These are phyloP conservation scores for Plecturocebus donacophilus DNA, from an alignment of 2,113 vertebrate genomes.

Conservation along the genomic window DNA sequence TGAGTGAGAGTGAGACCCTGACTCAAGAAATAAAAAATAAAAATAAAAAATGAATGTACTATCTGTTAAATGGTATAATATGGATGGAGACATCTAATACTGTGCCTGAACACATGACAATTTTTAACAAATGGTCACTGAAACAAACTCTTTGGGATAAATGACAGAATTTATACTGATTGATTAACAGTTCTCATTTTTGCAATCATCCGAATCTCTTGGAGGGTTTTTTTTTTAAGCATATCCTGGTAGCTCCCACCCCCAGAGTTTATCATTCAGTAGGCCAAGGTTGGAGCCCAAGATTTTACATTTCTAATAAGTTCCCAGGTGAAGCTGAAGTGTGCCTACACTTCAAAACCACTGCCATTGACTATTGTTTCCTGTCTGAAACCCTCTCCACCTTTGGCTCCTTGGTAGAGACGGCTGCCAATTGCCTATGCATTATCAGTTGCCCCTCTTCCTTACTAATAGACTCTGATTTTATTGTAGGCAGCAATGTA, in stretches of 20 bases:
- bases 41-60: too few species aligned
- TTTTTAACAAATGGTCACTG: not conserved
- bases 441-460: not conserved
- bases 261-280: not conserved
- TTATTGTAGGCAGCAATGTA: not conserved
- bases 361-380: not conserved
- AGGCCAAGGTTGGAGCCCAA: not conserved
- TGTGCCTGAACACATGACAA: not conserved
- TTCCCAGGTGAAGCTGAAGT: not conserved
- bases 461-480: not conserved
- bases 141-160: not conserved
- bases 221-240: not conserved
- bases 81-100: not conserved
- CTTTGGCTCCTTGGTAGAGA: not conserved
- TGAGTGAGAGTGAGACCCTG: too few species aligned
- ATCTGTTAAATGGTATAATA: not conserved
- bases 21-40: too few species aligned
- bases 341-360: not conserved
- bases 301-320: not conserved
- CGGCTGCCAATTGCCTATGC: not conserved
- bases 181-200: not conserved
- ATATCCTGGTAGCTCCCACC: not conserved
- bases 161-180: not conserved
- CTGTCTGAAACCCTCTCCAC: not conserved
- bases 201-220: not conserved